Evolutionary conservation across 2,113 vertebrate genomes (phyloP).

Genomic region (Psilopogon haemacephalus): DNA sequence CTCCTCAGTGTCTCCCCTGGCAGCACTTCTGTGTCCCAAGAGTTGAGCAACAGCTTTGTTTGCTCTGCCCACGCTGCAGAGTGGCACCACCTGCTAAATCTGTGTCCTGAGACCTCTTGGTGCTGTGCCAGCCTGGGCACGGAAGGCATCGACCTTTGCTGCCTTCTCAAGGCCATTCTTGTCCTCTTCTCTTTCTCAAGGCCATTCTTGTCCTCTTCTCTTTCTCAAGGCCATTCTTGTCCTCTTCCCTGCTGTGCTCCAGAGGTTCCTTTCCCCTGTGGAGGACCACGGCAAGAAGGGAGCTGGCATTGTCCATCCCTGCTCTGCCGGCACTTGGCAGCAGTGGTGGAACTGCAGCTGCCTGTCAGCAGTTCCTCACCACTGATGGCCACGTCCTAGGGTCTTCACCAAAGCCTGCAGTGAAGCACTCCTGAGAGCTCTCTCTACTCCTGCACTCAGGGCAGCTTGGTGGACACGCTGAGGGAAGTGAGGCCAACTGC

Average conservation of each 20-base stretch:
- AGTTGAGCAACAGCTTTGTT: not conserved
- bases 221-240: not conserved
- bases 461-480: constrained; percentile 84
- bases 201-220: not conserved
- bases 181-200: not conserved
- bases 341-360: not conserved
- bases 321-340: not conserved
- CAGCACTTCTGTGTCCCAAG: not conserved
- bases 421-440: not conserved
- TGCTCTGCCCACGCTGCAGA: not conserved
- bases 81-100: not conserved
- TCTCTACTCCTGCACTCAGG: constrained; percentile 69
- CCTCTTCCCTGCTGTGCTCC: not conserved
- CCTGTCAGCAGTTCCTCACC: not conserved
- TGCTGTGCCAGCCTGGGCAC: not conserved
- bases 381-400: not conserved
- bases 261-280: not conserved
- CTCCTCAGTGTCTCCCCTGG: not conserved
- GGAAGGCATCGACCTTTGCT: rapidly evolving
- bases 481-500: constrained; percentile 86
- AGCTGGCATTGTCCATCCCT: not conserved
- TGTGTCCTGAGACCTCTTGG: not conserved
- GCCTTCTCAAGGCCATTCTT: not conserved
- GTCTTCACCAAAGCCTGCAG: not conserved
- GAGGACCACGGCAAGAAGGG: not conserved